Evolutionary conservation across 1,140 invertebrate species (phyloP), one percentile per base, ranked within the genome.

Genomic region (Trigoniulus corallinus): DNA sequence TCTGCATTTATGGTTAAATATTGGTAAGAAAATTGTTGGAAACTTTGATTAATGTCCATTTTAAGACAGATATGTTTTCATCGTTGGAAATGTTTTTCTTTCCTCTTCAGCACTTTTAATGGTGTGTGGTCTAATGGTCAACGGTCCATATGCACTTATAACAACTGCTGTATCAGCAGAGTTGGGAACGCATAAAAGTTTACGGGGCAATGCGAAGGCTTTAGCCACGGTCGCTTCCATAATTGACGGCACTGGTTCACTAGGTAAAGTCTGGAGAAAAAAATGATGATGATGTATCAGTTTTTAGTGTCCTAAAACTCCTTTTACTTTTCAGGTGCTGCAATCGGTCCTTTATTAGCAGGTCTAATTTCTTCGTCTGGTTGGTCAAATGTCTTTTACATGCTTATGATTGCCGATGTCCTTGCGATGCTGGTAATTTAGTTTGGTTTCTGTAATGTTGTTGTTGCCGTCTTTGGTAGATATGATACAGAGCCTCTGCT

Each of bases 151-250:
- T 67, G 85, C 88, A 22, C 70, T 97, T 20, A 96, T 97, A 60
- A 96, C 92, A 13, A 96, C 93, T 4, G 88, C 89, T 1, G 89
- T 97, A 41, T 91, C 88, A 46, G 87, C 92, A 12, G 91, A 96
- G 64, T 69, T 96, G 1, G 92, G 89, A 55, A 86, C 86, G 1
- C 89, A 95, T 71, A 74, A 78, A 51, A 82, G 79, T 53, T 69
- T 96, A 39, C 74, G 79, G 48, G 83, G 83, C 0, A 88, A 89
- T 70, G 70, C 86, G 0, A 87, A 84, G 67, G 92, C 92, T 12
- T 65, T 97, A 42, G 89, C 92, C 2, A 96, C 92, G 1, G 92
- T 97, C 0, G 91, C 92, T 13, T 87, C 92, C 10, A 94, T 97
- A 57, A 95, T 97, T 49, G 93, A 96, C 69, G 92, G 92, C 29